These are phyloP conservation scores for Drosophila biarmipes DNA, from an alignment of 1,140 invertebrate species.

Conservation along the genomic window DNA sequence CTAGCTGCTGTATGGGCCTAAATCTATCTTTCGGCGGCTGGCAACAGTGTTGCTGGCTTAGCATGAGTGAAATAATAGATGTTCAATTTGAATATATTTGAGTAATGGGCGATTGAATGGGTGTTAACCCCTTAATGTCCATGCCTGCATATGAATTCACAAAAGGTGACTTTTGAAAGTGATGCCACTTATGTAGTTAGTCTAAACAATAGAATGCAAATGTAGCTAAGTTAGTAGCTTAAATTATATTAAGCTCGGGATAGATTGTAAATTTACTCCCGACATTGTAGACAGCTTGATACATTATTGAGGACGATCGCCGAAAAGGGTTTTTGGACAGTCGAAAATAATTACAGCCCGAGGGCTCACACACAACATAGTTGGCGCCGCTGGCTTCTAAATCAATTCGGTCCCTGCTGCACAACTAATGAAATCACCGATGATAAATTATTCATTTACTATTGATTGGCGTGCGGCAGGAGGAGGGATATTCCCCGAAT, in stretches of 20 bases:
- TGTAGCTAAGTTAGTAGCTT: no score
- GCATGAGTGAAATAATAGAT: no score
- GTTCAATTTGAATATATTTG: no score
- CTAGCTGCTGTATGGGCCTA: no score
- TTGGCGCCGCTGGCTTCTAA: background rate
- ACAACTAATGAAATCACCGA: constrained; percentile 15
- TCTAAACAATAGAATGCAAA: no score
- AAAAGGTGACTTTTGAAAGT: no score
- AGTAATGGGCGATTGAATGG: no score
- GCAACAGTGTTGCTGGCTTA: background rate
- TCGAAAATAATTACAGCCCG: background rate
- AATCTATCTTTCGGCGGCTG: background rate
- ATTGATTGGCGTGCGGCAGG: constrained; percentile 15
- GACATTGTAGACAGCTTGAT: background rate
- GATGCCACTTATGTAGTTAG: no score
- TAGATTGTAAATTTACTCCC: no score
- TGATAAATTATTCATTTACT: constrained; percentile 22
- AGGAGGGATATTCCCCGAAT: background rate
- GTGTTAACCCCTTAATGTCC: no score
- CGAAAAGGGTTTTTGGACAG: background rate
- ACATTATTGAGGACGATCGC: background rate
- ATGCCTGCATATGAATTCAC: no score
- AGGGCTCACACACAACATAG: background rate
- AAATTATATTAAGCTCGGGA: no score
- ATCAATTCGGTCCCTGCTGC: constrained; percentile 1